Percentiles rank a stretch among this genome's conserved stretches.
These are phyloP conservation scores for Typhlichthys subterraneus DNA, from an alignment of 2,797 vertebrate species.

Conservation along the genomic window DNA sequence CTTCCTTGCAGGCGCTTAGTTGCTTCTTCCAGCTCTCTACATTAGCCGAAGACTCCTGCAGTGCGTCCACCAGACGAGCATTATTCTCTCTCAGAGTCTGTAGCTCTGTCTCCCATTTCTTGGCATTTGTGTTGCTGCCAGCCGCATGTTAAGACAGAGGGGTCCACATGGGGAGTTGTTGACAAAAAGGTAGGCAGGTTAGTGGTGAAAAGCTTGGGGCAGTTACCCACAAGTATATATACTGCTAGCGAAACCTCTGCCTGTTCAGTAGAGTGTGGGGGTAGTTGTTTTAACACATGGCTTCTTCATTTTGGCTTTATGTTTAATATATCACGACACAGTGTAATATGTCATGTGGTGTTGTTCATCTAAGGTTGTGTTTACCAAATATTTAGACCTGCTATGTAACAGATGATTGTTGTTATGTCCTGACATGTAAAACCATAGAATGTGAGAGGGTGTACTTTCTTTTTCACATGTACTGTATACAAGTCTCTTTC, in stretches of 20 bases:
- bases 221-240: constrained; percentile 20
- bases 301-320: too few species aligned
- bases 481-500: too few species aligned
- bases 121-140: constrained; percentile 85
- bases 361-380: too few species aligned
- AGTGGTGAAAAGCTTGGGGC: constrained; percentile 22
- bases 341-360: too few species aligned
- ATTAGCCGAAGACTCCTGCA: constrained; percentile 90
- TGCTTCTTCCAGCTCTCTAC: constrained; percentile 95
- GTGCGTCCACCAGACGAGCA: constrained; percentile 82
- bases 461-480: too few species aligned
- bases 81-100: constrained; percentile 93
- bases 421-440: too few species aligned
- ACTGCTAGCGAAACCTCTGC: neutral
- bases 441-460: too few species aligned
- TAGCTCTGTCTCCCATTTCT: constrained; percentile 94
- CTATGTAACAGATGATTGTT: too few species aligned
- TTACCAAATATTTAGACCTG: too few species aligned
- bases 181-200: constrained; percentile 29
- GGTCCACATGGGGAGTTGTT: constrained; percentile 29
- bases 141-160: neutral
- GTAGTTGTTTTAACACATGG: too few species aligned
- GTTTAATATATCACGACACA: too few species aligned
- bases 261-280: too few species aligned
- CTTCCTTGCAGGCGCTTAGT: constrained; percentile 86